Conservation (phyloP, 1,140 invertebrate species). For the Proctacanthus coquilletti region DNA sequence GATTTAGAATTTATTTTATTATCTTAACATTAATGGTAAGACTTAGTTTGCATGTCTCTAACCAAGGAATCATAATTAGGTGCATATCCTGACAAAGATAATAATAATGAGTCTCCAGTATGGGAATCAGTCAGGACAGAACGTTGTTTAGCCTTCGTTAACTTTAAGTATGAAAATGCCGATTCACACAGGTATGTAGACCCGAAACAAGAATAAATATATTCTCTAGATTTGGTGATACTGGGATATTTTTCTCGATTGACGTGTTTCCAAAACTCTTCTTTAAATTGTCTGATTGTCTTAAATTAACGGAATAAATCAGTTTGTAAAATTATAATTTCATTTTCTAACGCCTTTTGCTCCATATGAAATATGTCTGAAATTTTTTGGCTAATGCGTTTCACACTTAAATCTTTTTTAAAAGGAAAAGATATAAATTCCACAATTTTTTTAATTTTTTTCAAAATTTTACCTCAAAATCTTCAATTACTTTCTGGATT, state of each 20-base stretch:
- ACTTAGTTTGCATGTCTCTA: slow-evolving; percentile 5
- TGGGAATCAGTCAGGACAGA: slow-evolving; percentile 1
- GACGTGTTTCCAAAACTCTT: slow-evolving; percentile 5
- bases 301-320: not conserved
- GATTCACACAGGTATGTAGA: slow-evolving; percentile 7
- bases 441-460: slow-evolving; percentile 9
- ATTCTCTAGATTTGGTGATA: no score
- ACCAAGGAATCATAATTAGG: slow-evolving; percentile 8
- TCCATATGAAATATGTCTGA: slow-evolving; percentile 10
- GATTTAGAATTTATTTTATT: no score
- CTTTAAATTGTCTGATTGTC: slow-evolving; percentile 9
- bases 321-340: slow-evolving; percentile 12
- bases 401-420: slow-evolving; percentile 11
- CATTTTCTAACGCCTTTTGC: slow-evolving; percentile 8
- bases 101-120: slow-evolving; percentile 5
- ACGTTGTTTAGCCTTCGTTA: slow-evolving; percentile 3
- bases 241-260: no score
- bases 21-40: slow-evolving; percentile 5
- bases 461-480: slow-evolving; percentile 8
- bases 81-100: slow-evolving; percentile 7
- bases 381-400: slow-evolving; percentile 8
- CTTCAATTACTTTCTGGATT: slow-evolving; percentile 8
- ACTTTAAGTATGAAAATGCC: slow-evolving; percentile 8
- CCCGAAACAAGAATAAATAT: no score
- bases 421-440: slow-evolving; percentile 9